phyloP scores from a whole-genome alignment of 2,113 vertebrate species.

The Aldabrachelys gigantea region DNA sequence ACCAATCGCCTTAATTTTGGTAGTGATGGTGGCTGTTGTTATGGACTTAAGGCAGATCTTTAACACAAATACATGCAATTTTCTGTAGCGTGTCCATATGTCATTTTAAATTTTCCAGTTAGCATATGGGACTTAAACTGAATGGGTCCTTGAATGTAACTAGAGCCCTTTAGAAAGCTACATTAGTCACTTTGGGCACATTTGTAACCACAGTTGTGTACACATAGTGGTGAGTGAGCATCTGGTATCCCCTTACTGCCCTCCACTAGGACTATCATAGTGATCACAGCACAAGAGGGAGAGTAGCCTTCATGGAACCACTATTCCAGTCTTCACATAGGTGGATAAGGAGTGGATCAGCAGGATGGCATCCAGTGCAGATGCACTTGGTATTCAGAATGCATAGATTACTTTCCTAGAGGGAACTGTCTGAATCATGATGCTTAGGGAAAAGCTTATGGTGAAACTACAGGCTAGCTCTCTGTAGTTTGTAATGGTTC shows the following conservation, averaged over 20 bases:
- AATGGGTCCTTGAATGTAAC: not conserved
- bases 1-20: not conserved
- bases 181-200: not conserved
- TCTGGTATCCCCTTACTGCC: not conserved
- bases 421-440: not conserved
- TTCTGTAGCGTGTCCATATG: not conserved
- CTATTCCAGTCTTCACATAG: not conserved
- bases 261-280: not conserved
- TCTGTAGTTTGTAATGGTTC: not conserved
- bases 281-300: fast-evolving
- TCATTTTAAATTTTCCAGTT: not conserved
- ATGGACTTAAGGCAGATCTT: not conserved
- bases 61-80: not conserved
- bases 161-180: not conserved
- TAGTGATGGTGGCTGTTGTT: fast-evolving
- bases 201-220: not conserved
- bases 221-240: not conserved
- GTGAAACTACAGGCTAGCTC: not conserved
- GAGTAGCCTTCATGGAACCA: not conserved
- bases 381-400: not conserved
- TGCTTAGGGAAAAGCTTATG: not conserved
- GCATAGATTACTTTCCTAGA: not conserved
- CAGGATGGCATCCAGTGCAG: not conserved
- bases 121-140: not conserved
- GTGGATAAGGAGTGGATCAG: not conserved